phyloP scores from a whole-genome alignment of 2,888 invertebrate genomes.

The Chelonus formosanus region DNA sequence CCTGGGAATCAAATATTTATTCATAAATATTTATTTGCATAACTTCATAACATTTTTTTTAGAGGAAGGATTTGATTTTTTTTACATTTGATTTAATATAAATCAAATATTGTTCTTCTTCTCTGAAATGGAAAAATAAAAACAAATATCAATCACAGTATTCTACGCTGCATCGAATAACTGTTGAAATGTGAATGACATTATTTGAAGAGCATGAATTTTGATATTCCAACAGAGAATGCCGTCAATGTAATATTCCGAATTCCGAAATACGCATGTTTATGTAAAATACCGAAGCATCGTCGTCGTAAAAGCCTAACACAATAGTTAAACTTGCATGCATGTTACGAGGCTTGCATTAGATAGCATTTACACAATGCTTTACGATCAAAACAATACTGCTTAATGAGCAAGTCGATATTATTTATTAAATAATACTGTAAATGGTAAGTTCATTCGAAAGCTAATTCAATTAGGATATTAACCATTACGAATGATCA shows the following conservation, averaged over 20 bases:
- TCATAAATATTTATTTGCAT: too few species aligned
- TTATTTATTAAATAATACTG: neutral
- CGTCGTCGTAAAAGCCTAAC: neutral
- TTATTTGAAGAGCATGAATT: neutral
- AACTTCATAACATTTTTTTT: too few species aligned
- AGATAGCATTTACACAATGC: constrained; percentile 9
- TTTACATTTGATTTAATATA: too few species aligned
- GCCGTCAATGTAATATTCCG: neutral
- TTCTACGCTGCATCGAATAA: too few species aligned
- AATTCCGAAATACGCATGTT: neutral
- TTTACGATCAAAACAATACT: constrained; percentile 16
- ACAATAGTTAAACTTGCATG: neutral
- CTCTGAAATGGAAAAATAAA: too few species aligned
- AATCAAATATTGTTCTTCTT: too few species aligned
- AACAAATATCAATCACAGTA: too few species aligned
- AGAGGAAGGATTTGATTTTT: too few species aligned
- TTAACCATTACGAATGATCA: too few species aligned
- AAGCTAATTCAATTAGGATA: too few species aligned
- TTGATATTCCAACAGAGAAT: constrained; percentile 5
- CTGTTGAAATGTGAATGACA: too few species aligned
- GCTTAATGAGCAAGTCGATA: constrained; percentile 2
- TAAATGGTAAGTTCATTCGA: neutral
- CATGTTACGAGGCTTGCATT: neutral
- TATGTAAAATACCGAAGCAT: constrained; percentile 3
- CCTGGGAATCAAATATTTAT: too few species aligned